These are phyloP conservation scores for Camelus dromedarius DNA, from an alignment of 2,113 vertebrate genomes.

Conservation along the genomic window DNA sequence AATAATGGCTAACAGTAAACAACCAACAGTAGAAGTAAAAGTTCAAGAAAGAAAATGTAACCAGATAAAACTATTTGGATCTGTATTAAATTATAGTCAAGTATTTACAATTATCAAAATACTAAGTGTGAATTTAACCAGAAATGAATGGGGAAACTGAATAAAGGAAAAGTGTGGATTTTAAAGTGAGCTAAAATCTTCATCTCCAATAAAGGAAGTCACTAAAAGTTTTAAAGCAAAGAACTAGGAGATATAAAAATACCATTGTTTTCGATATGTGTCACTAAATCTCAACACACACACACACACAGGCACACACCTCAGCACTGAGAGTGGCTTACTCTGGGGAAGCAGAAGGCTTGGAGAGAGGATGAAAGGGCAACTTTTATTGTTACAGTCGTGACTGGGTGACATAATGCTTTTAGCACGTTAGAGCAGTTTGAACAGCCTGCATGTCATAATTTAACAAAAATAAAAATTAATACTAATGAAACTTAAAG, in stretches of 20 bases:
- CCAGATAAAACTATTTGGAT: not conserved
- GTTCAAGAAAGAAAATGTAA: not conserved
- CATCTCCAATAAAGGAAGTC: not conserved
- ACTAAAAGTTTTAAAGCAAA: not conserved
- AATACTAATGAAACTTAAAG: not conserved
- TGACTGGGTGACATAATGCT: not conserved
- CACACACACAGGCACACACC: fast-evolving
- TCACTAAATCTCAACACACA: not conserved
- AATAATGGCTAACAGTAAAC: not conserved
- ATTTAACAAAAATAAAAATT: not conserved
- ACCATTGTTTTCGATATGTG: not conserved
- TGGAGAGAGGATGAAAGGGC: not conserved
- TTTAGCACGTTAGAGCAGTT: not conserved
- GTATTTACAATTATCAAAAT: not conserved
- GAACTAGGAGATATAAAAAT: not conserved
- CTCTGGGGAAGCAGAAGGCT: not conserved
- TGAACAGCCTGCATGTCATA: not conserved
- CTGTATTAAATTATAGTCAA: not conserved
- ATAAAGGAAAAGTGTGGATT: not conserved
- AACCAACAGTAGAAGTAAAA: not conserved
- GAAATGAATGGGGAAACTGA: not conserved
- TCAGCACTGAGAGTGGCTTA: not conserved
- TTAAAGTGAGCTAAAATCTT: not conserved
- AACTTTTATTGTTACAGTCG: not conserved
- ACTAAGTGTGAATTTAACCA: not conserved